Base-by-base conservation (phyloP, 2,888 invertebrate species). In the Aleiodes testaceus region DNA sequence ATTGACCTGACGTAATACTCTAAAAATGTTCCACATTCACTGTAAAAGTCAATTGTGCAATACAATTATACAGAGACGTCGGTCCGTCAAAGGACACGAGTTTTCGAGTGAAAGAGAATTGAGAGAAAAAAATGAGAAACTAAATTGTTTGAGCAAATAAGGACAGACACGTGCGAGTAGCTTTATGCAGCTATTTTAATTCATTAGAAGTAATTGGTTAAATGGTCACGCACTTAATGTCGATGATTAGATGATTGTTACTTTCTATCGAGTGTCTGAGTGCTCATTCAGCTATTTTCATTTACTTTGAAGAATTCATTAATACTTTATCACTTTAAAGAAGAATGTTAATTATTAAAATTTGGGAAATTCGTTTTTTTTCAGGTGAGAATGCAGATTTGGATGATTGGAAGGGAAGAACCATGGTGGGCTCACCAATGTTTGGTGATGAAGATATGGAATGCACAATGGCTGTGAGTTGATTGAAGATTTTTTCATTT, bases 371-470 rank as follows among this genome's bases (percentile, higher is more conserved):
- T 0, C n/a, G n/a, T n/a, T 65, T 59, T 50, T 26, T 72, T 75
- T 7, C 47, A 77, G 77, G 77, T 70, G 73, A 75, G 45, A 72
- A 72, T 75, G 75, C 70, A 16, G 74, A 75, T 45, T 68, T 72
- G 50, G 75, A 77, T 63, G 75, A 75, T 59, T 79, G 77, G 74
- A 77, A 74, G 11, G 77, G 78, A 61, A 82, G 80, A 67, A 69
- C 75, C 20, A 20, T 70, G 30, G 75, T 78, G 42, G 75, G 79
- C 16, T 76, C 74, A 47, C 73, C 72, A 26, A 72, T 75, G 68
- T 72, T 74, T 4, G 72, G 70, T n/a, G 80, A 80, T 49, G 80
- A 82, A n/a, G 80, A 78, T 47, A 75, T 73, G 66, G 82, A 82
- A 49, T 79, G 73, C 52, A 73, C 77, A 53, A 74, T 72, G 36